Evolutionary conservation across 1,140 invertebrate genomes (phyloP), one percentile per base, ranked within the genome.

Genomic region (Ooceraea biroi): DNA sequence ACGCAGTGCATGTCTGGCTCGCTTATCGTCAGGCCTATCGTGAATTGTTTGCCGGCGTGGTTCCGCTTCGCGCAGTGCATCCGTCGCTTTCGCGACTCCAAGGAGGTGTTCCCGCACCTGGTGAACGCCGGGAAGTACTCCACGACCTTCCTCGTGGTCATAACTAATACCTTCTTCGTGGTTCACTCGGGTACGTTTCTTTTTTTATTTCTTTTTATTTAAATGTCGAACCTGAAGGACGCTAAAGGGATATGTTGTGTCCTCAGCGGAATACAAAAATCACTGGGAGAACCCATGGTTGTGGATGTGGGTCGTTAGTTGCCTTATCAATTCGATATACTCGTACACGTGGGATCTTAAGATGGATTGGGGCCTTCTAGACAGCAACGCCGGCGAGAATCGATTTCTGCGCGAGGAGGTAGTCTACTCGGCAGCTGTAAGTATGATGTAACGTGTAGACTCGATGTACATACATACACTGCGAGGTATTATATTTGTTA

Each of bases 91-190:
- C 94, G 97, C 0, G 98, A 98, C 92, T 97, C 97, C 0, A 96
- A 96, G 87, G 98, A 99, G 91, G 97, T 97, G 0, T 99, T 99
- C 94, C 99, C 99, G 0, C 99, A 99, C 95, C 94, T 98, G 48
- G 98, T 97, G 0, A 99, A 99, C 95, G 99, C 99, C 22, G 98
- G 98, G 63, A 99, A 99, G 95, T 99, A 99, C 94, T 98, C 98
- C 0, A 99, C 99, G 0, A 98, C 99, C 0, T 99, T 99, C 95
- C 96, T 99, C 77, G 98, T 99, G 4, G 97, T 99, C 4, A 95
- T 98, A 25, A 98, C 99, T 92, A 96, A 97, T 5, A 97, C 97
- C 0, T 93, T 99, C 5, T 96, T 97, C 90, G 95, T 94, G 72
- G 95, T 95, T 86, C 95, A 97, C 90, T 94, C 95, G 94, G 95